Base-by-base conservation (phyloP, 2,888 invertebrate species). In the Amiota mariae region DNA sequence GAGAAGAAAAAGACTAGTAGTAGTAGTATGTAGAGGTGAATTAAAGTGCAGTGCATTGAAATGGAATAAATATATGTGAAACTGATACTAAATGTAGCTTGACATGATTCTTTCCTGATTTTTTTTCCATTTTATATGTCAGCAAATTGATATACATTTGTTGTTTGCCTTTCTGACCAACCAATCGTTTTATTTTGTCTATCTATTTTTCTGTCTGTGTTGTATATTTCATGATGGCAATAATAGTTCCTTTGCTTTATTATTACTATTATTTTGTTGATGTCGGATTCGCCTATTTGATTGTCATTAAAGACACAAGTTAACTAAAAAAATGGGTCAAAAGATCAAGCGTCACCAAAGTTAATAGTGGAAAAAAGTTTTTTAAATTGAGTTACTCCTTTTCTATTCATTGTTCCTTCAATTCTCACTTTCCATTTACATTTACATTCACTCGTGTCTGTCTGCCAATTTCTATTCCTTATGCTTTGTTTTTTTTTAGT, bases 11-110 rank as follows among this genome's bases (percentile, higher is more conserved):
- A 4, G 36, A 36, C 36, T 36, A 6, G 36, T 24, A 24, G n/a
- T n/a, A n/a, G n/a, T 24, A 24, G n/a, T 24, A 1, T 6, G 36
- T 6, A 36, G 36, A 36, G 36, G 47, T 70, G 48, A 61, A 71
- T 71, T 61, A 59, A 71, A 71, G 24, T 71, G 71, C 71, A 71
- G 24, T 71, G 71, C 71, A 71, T 71, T 61, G 46, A 71, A 71
- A 64, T 46, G 63, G 63, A 51, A 54, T 68, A 68, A 68, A 68
- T 68, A 24, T 49, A 70, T 57, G 75, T 75, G 66, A 79, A 79
- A 76, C 76, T 76, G 78, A 79, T 77, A 76, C 77, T 79, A 78
- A 79, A 77, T 79, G 78, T 72, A 73, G 74, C 77, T 72, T 76
- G 78, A 79, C 79, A 77, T 77, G 79, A 76, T 66, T 57, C 36